Evolutionary conservation across 2,888 invertebrate species (phyloP).

Genomic region (Phengaris arion): DNA sequence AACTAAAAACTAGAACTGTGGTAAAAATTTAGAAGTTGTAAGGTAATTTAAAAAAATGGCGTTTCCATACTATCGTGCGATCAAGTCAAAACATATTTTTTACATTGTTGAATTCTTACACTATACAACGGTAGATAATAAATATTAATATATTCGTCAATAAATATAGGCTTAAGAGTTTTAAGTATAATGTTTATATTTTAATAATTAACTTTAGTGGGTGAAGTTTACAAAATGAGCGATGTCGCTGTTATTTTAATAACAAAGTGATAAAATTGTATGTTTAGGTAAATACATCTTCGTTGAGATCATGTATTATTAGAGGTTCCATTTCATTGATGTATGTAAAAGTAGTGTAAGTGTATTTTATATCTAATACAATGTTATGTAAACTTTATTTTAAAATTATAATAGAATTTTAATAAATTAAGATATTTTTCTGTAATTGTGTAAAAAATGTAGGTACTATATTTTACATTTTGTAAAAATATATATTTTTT

Average conservation of each 20-base stretch:
- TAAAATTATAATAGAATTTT: not conserved
- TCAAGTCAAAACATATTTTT: slow-evolving; percentile 12
- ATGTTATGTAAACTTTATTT: not conserved
- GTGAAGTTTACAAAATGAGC: not conserved
- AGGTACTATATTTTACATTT: not conserved
- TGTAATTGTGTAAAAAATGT: not conserved
- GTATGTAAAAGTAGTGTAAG: not conserved
- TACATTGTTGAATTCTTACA: slow-evolving; percentile 24
- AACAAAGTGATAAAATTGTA: not conserved
- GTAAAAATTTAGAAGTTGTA: not conserved
- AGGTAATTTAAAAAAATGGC: not conserved
- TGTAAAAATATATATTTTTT: not conserved
- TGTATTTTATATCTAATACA: not conserved
- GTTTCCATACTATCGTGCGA: not conserved
- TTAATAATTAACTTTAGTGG: slow-evolving; percentile 17
- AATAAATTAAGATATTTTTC: not conserved
- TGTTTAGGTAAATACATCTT: not conserved
- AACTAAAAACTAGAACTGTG: no score
- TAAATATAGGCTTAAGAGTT: not conserved
- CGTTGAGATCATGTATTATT: not conserved
- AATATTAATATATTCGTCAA: not conserved
- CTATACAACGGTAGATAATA: slow-evolving; percentile 24
- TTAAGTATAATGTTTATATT: not conserved
- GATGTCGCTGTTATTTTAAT: slow-evolving; percentile 20
- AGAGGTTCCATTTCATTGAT: not conserved